Percentiles rank a stretch among this genome's conserved stretches.
Evolutionary conservation across 2,113 vertebrate genomes (phyloP).

Genomic region (Todiramphus saurophagus): DNA sequence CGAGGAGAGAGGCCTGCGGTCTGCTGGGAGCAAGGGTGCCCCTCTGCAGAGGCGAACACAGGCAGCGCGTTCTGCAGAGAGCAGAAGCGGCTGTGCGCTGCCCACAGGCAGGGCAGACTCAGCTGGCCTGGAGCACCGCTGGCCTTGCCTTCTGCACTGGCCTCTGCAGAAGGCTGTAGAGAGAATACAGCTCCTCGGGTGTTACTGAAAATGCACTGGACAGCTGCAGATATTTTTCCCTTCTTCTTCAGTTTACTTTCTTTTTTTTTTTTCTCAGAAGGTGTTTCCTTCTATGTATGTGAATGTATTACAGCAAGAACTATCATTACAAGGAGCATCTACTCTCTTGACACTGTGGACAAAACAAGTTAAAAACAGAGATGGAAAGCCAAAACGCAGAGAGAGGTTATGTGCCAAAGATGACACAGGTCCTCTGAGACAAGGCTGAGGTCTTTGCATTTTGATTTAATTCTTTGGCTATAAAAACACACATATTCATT

Average conservation of each 20-base stretch:
- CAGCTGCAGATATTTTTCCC: neutral
- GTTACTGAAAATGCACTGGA: neutral
- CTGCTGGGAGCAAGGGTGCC: neutral
- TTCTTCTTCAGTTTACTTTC: neutral
- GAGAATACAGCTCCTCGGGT: neutral
- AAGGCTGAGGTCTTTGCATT: neutral
- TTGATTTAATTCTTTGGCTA: neutral
- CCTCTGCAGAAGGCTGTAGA: neutral
- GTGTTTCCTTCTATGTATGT: neutral
- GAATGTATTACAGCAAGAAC: neutral
- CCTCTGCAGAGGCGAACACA: neutral
- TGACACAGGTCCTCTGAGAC: neutral
- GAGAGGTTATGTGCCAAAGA: neutral
- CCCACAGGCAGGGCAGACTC: no score
- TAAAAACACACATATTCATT: neutral
- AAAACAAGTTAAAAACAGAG: neutral
- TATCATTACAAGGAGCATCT: neutral
- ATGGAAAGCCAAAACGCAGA: neutral
- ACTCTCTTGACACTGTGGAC: neutral
- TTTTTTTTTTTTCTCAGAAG: neutral
- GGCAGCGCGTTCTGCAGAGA: accelerated
- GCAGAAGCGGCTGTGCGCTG: no score
- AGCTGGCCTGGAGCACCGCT: neutral
- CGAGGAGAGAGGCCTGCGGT: neutral
- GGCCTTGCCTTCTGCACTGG: neutral